A percentile compares a stretch with the other conserved stretches of the same genome.
Conservation (phyloP, 1,140 invertebrate genomes). For the Euura lappo region DNA sequence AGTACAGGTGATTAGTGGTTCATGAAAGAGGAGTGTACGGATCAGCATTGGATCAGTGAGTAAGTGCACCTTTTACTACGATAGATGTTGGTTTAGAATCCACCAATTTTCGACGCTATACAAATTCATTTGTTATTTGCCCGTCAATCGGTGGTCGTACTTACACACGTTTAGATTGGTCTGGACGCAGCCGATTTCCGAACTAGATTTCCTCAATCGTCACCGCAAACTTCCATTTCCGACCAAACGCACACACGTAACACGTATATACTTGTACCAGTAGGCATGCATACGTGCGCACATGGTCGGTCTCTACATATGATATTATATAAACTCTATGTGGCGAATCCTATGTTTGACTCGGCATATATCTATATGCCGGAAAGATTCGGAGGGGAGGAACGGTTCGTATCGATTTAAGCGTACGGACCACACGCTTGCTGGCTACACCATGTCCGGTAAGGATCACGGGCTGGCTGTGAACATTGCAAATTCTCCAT, state of each 20-base stretch:
- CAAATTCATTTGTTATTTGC: too few relatives aligned
- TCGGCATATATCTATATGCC: background rate
- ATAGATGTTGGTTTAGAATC: too few relatives aligned
- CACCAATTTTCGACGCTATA: too few relatives aligned
- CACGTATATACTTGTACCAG: background rate
- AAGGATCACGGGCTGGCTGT: too few relatives aligned
- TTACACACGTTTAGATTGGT: background rate
- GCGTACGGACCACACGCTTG: background rate
- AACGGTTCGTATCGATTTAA: conserved; percentile 3
- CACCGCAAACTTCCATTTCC: conserved; percentile 4
- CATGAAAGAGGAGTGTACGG: too few relatives aligned
- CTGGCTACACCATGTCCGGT: background rate
- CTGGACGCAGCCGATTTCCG: background rate
- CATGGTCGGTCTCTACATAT: too few relatives aligned
- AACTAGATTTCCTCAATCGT: background rate
- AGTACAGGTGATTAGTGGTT: too few relatives aligned
- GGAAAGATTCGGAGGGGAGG: background rate
- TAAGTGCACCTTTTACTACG: too few relatives aligned
- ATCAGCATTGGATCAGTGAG: too few relatives aligned
- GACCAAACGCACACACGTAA: background rate
- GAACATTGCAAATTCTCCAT: too few relatives aligned
- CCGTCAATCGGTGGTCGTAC: background rate
- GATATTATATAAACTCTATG: background rate
- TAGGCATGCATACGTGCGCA: too few relatives aligned
- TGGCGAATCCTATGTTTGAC: background rate